Evolutionary conservation across 2,113 vertebrate genomes (phyloP).

Genomic region (Oryzias celebensis): DNA sequence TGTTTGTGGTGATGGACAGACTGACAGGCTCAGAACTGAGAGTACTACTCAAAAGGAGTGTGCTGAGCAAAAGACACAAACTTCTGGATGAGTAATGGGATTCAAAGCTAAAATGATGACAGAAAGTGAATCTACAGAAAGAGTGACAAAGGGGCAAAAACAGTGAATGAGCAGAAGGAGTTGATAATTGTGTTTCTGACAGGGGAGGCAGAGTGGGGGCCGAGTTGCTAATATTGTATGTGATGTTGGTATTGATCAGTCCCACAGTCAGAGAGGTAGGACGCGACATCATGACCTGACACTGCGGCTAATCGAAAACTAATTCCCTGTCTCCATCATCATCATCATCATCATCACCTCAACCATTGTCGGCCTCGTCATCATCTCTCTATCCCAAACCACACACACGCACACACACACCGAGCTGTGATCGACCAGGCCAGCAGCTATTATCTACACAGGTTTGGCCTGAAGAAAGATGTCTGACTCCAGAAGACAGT

Average conservation of each 20-base stretch:
- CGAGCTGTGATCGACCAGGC: slow-evolving; percentile 9
- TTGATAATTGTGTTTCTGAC: slow-evolving; percentile 67
- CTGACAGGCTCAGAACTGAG: no score
- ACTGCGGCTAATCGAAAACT: slow-evolving; percentile 71
- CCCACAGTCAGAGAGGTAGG: slow-evolving; percentile 58
- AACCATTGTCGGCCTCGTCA: slow-evolving; percentile 14
- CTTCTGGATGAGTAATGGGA: slow-evolving; percentile 1
- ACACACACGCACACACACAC: slow-evolving; percentile 9
- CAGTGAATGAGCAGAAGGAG: slow-evolving; percentile 20
- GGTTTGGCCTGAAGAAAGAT: no score
- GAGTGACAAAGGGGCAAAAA: slow-evolving; percentile 4
- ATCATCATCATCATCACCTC: slow-evolving; percentile 37
- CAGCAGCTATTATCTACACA: no score
- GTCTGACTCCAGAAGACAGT: no score
- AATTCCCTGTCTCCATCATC: slow-evolving; percentile 65
- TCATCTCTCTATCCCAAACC: slow-evolving; percentile 13
- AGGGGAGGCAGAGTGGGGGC: slow-evolving; percentile 33
- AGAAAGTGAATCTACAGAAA: slow-evolving; percentile 18
- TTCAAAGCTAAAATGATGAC: slow-evolving; percentile 4
- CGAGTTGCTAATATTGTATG: slow-evolving; percentile 64
- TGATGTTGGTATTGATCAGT: slow-evolving; percentile 70
- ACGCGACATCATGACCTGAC: slow-evolving; percentile 65
- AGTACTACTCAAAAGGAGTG: no score
- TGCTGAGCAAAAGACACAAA: slow-evolving; percentile 5
- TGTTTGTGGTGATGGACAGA: no score